A percentile compares a stretch with the other conserved stretches of the same genome.
Evolutionary conservation across 2,797 vertebrate species (phyloP).

Genomic region (Hirundo rustica): DNA sequence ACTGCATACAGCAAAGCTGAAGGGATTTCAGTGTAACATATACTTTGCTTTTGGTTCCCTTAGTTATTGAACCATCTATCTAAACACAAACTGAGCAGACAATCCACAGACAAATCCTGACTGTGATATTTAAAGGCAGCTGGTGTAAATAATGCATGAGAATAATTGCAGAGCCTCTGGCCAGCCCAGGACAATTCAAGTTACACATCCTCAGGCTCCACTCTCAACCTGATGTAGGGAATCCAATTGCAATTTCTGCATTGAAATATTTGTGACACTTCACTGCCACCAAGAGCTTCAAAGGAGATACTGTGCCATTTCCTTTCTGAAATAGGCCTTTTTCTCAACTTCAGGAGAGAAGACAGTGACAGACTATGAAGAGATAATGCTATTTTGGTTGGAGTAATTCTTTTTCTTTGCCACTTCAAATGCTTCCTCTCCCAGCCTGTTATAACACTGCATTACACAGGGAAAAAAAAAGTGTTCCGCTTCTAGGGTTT

Average conservation of each 20-base stretch:
- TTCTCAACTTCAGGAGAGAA: neutral
- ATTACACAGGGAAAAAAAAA: neutral
- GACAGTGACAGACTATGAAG: neutral
- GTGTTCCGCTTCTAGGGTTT: neutral
- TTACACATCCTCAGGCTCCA: neutral
- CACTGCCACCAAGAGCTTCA: slow-evolving; percentile 68
- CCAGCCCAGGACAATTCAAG: neutral
- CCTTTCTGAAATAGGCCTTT: neutral
- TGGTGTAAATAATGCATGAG: slow-evolving; percentile 1
- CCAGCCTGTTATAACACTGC: neutral
- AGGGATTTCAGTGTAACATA: neutral
- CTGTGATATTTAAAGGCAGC: neutral
- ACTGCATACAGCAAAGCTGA: neutral
- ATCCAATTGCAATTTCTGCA: neutral
- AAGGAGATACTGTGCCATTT: neutral
- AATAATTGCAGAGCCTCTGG: neutral
- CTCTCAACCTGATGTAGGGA: neutral
- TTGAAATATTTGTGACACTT: slow-evolving; percentile 57
- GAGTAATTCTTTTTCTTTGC: neutral
- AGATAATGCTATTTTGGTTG: neutral
- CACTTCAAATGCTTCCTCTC: neutral
- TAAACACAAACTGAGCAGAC: neutral
- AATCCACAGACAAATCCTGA: neutral
- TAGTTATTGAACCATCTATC: neutral
- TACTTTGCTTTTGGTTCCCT: neutral